A percentile compares a stretch with the other conserved stretches of the same genome.
Evolutionary conservation across 2,113 vertebrate genomes (phyloP).

Genomic region (Tyrannus savana): DNA sequence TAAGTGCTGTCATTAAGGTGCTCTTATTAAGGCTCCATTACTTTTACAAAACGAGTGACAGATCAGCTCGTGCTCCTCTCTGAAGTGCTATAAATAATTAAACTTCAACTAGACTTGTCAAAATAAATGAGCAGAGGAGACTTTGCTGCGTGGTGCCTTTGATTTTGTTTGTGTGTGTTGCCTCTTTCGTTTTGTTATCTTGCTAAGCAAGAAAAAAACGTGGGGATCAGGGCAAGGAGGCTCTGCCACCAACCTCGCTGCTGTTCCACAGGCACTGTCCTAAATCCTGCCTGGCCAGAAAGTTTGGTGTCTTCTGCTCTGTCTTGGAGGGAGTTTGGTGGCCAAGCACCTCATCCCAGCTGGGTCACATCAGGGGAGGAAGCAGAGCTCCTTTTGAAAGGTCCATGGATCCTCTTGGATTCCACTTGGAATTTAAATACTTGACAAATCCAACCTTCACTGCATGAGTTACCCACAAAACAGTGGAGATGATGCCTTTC

Average conservation of each 20-base stretch:
- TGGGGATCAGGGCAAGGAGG: not conserved
- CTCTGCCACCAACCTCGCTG: not conserved
- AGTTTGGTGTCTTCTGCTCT: not conserved
- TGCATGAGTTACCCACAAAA: not conserved
- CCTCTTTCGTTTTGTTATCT: not conserved
- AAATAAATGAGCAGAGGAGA: not conserved
- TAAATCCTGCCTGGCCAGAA: not conserved
- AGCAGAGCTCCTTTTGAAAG: not conserved
- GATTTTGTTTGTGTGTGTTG: not conserved
- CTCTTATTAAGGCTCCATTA: not conserved
- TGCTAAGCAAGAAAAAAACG: not conserved
- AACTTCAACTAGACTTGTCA: slow-evolving; percentile 16
- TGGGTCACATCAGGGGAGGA: not conserved
- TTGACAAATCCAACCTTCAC: not conserved
- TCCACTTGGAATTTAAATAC: not conserved
- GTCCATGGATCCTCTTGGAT: not conserved
- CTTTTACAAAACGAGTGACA: not conserved
- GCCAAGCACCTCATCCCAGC: not conserved
- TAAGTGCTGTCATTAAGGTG: not conserved
- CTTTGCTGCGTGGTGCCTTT: not conserved
- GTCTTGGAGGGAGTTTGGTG: not conserved
- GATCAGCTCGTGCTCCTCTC: not conserved
- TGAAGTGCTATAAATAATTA: slow-evolving; percentile 11
- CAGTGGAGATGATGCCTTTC: not conserved
- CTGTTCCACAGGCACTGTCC: not conserved